Evolutionary conservation across 92 coral and sea anemone species (phyloP).

Genomic region (Galaxea fascicularis): DNA sequence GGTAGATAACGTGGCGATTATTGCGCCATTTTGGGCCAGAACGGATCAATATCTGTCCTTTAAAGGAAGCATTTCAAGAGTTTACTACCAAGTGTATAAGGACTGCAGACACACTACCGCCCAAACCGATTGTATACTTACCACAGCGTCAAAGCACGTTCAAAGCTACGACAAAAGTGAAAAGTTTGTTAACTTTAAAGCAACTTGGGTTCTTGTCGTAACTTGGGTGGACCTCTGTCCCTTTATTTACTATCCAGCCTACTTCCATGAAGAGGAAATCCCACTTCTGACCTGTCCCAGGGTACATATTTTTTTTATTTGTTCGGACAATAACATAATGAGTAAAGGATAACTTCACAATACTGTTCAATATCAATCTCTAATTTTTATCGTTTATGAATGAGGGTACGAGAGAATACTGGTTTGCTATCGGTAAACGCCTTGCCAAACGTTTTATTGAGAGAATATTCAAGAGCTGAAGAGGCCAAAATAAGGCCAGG

Average conservation of each 20-base stretch:
- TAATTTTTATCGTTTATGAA: too few relatives aligned
- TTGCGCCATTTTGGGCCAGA: constrained; percentile 67
- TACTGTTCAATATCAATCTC: too few relatives aligned
- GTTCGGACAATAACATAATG: not conserved
- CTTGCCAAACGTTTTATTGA: too few relatives aligned
- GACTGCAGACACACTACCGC: not conserved
- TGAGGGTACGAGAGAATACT: too few relatives aligned
- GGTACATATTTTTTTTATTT: not conserved
- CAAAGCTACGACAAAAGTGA: not conserved
- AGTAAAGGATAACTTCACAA: not conserved
- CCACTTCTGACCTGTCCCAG: not conserved
- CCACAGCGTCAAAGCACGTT: constrained; percentile 35
- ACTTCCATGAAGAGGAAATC: not conserved
- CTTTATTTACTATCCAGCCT: not conserved
- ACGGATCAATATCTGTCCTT: constrained; percentile 22
- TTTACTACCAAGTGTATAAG: constrained; percentile 23
- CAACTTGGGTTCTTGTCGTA: constrained; percentile 60
- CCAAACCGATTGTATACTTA: not conserved
- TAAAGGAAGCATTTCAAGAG: not conserved
- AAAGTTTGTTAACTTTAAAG: constrained; percentile 24
- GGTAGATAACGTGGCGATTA: constrained; percentile 11
- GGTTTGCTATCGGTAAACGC: too few relatives aligned
- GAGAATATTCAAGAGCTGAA: too few relatives aligned
- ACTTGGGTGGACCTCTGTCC: constrained; percentile 52
- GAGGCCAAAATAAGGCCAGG: too few relatives aligned